Conservation (phyloP, 2,888 invertebrate genomes). For the Noctua janthe region DNA sequence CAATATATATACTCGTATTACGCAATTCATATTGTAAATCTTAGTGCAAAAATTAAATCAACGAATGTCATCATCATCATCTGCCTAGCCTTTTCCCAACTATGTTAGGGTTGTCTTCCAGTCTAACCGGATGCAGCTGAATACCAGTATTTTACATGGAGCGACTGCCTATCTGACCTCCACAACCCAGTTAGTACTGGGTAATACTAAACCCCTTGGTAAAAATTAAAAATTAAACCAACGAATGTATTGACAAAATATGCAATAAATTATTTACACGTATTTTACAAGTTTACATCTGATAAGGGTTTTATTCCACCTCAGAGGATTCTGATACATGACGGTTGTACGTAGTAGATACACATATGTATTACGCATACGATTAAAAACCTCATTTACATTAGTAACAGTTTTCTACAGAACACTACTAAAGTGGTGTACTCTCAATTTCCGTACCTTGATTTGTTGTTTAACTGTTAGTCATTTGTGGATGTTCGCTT, state of each 20-base stretch:
- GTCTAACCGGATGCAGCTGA: too few relatives aligned
- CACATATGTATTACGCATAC: slow-evolving; percentile 26
- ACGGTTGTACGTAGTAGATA: slow-evolving; percentile 6
- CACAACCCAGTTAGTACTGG: too few relatives aligned
- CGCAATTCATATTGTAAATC: background rate
- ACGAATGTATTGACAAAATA: slow-evolving; percentile 26
- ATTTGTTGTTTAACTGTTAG: background rate
- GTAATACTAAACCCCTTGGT: too few relatives aligned
- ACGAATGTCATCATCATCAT: background rate
- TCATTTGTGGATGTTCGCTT: background rate
- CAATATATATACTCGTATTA: slow-evolving; percentile 13
- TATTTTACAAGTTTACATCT: slow-evolving; percentile 49
- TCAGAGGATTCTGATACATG: slow-evolving; percentile 53
- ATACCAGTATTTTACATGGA: too few relatives aligned
- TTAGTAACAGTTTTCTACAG: slow-evolving; percentile 1
- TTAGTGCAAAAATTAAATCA: background rate
- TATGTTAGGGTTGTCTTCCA: too few relatives aligned
- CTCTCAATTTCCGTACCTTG: background rate
- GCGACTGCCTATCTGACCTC: too few relatives aligned
- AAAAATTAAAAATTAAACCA: background rate
- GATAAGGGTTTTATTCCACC: slow-evolving; percentile 58
- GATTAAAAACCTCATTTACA: slow-evolving; percentile 24
- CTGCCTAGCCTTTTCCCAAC: too few relatives aligned
- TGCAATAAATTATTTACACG: slow-evolving; percentile 39
- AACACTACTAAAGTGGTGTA: background rate